These are phyloP conservation scores for Spinibarbus caldwelli DNA, from an alignment of 2,797 vertebrate genomes.

Conservation along the genomic window DNA sequence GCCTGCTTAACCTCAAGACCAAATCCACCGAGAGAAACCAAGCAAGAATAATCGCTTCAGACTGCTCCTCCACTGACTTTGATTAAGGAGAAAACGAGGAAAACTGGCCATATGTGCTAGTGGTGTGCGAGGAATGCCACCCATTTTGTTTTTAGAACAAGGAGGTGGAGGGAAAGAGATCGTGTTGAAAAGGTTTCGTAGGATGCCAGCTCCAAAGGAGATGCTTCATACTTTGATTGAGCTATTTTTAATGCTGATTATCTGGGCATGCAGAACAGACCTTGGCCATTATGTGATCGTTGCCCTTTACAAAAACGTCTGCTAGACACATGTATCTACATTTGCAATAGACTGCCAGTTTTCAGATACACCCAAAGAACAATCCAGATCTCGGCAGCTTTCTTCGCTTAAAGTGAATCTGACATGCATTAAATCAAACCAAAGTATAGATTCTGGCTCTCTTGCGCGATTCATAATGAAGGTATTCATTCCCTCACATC, in stretches of 20 bases:
- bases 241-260: constrained; percentile 49
- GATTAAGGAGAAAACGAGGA: constrained; percentile 31
- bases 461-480: constrained; percentile 1
- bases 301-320: neutral
- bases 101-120: constrained; percentile 35
- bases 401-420: constrained; percentile 43
- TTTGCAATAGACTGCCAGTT: constrained; percentile 46
- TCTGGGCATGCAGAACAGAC: constrained; percentile 31
- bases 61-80: constrained; percentile 46
- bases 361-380: constrained; percentile 30
- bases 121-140: constrained; percentile 41
- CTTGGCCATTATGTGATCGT: constrained; percentile 35
- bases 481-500: neutral
- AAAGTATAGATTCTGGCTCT: constrained; percentile 42
- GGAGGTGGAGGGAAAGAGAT: constrained; percentile 6
- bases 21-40: constrained; percentile 57
- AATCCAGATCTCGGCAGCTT: constrained; percentile 32
- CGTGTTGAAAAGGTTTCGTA: constrained; percentile 43
- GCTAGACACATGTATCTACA: constrained; percentile 39
- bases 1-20: constrained; percentile 67
- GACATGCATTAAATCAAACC: constrained; percentile 55
- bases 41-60: constrained; percentile 62
- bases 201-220: constrained; percentile 32
- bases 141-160: constrained; percentile 44
- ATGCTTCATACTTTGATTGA: constrained; percentile 50